A percentile compares a stretch with the other conserved stretches of the same genome.
phyloP scores from a whole-genome alignment of 2,888 invertebrate species.

The Tetramorium bicarinatum region DNA sequence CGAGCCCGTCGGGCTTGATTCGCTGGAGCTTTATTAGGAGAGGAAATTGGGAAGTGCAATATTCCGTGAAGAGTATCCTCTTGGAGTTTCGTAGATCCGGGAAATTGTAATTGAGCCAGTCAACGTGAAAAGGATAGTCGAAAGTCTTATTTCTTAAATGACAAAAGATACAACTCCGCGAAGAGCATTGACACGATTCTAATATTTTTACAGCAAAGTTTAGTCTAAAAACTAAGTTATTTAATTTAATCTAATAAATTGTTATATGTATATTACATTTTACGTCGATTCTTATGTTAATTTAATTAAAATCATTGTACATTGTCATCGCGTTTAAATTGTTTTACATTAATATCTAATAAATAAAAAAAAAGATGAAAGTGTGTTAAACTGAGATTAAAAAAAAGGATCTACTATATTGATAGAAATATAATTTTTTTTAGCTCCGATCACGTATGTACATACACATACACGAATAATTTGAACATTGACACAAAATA shows the following conservation, averaged over 20 bases:
- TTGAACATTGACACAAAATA: background rate
- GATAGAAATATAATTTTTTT: too few species aligned
- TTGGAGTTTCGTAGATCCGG: background rate
- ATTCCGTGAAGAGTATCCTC: background rate
- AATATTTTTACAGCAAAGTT: background rate
- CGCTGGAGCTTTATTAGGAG: background rate
- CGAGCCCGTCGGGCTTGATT: background rate
- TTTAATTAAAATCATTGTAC: background rate
- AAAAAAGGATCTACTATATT: too few species aligned
- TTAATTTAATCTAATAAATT: too few species aligned
- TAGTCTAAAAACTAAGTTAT: background rate
- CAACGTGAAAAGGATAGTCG: background rate
- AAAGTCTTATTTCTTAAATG: background rate
- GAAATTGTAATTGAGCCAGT: background rate
- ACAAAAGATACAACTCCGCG: background rate
- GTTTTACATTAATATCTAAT: background rate
- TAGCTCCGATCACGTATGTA: too few species aligned
- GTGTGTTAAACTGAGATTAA: too few species aligned
- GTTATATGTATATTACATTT: background rate
- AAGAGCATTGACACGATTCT: background rate
- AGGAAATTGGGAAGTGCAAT: background rate
- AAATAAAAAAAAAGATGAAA: too few species aligned
- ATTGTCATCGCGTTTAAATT: background rate
- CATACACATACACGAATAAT: background rate
- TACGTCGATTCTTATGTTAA: background rate